Conservation (phyloP, 2,888 invertebrate species). For the Lagria hirta region DNA sequence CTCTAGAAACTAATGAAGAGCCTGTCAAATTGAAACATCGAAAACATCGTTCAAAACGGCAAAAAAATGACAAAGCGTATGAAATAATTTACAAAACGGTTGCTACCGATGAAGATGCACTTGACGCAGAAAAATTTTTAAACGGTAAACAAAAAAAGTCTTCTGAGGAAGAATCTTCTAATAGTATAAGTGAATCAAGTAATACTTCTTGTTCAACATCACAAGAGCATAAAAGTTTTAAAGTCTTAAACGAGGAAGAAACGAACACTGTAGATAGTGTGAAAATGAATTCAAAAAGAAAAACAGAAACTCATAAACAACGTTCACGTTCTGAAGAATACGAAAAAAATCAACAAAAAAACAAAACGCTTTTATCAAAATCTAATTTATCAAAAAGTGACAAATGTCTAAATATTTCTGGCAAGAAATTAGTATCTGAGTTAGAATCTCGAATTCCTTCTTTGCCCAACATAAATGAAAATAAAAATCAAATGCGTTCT, state of each 20-base stretch:
- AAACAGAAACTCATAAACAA: too few species aligned
- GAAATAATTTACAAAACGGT: conserved; percentile 20
- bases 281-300: conserved; percentile 28
- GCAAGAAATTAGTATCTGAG: conserved; percentile 28
- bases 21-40: background rate
- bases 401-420: conserved; percentile 39
- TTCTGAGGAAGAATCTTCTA: conserved; percentile 31
- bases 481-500: conserved; percentile 31
- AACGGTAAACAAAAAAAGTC: conserved; percentile 5
- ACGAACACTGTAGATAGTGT: conserved; percentile 29
- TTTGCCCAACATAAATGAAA: conserved; percentile 43
- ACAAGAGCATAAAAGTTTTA: conserved; percentile 47
- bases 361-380: conserved; percentile 37
- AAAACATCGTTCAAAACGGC: conserved; percentile 12
- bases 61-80: conserved; percentile 18
- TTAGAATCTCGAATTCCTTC: conserved; percentile 45
- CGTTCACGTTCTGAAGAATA: conserved; percentile 43
- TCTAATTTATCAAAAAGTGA: conserved; percentile 46
- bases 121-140: background rate
- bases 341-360: conserved; percentile 21
- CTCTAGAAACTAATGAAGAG: background rate
- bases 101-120: conserved; percentile 14
- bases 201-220: conserved; percentile 28
- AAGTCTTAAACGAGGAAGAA: conserved; percentile 44
- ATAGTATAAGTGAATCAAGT: conserved; percentile 21